Conservation (phyloP, 2,113 vertebrate genomes). For the Clarias batrachus region DNA sequence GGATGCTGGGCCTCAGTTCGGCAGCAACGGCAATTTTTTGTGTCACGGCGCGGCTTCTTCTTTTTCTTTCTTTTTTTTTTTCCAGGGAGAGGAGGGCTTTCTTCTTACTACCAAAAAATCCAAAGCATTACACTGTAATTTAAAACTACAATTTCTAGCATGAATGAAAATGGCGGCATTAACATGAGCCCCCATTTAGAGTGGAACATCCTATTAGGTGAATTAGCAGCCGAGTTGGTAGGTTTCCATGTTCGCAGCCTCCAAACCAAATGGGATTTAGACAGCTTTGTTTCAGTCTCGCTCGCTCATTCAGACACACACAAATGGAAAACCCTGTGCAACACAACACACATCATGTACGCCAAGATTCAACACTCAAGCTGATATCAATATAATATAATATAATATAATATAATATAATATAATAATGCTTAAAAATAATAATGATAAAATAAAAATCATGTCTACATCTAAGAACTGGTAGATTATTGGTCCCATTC, state of each 20-base stretch:
- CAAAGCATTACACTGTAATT: slow-evolving; percentile 92
- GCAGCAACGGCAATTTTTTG: slow-evolving; percentile 87
- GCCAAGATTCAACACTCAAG: background rate
- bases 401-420: background rate
- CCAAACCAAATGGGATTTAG: slow-evolving; percentile 81
- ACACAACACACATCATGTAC: slow-evolving; percentile 4
- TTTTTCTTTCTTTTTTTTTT: slow-evolving; percentile 74
- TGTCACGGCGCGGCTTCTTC: slow-evolving; percentile 82
- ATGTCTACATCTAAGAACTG: background rate
- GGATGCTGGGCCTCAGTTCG: slow-evolving; percentile 90
- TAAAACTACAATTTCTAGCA: slow-evolving; percentile 84
- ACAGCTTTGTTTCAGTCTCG: slow-evolving; percentile 77
- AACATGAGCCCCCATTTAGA: slow-evolving; percentile 82
- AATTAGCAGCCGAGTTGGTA: slow-evolving; percentile 79
- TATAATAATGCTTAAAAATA: background rate
- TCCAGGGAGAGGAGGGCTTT: slow-evolving; percentile 79
- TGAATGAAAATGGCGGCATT: slow-evolving; percentile 84
- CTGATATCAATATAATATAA: background rate
- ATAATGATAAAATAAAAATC: background rate
- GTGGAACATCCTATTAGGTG: slow-evolving; percentile 86
- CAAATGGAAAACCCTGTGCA: slow-evolving; percentile 15
- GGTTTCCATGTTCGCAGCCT: slow-evolving; percentile 78
- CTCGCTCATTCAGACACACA: slow-evolving; percentile 58
- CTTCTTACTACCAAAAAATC: slow-evolving; percentile 89
- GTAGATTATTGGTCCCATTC: background rate